Evolutionary conservation across 1,140 invertebrate genomes (phyloP).

Genomic region (Acromyrmex heyeri): DNA sequence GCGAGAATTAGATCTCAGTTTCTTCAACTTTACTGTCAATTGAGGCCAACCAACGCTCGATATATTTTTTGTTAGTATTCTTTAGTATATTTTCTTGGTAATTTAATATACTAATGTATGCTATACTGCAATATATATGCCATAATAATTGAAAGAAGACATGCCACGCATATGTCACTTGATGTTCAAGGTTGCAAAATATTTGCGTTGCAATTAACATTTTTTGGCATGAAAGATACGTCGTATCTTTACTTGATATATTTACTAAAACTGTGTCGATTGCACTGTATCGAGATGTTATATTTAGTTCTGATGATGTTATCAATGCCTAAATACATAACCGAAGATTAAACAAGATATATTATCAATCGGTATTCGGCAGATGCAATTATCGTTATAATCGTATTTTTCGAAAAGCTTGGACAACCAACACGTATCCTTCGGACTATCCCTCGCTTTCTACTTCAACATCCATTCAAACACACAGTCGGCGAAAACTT

Average conservation of each 20-base stretch:
- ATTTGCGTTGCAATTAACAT: not conserved
- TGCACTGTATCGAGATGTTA: not conserved
- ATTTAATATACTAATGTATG: not conserved
- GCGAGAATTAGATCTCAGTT: conserved; percentile 15
- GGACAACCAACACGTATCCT: conserved; percentile 69
- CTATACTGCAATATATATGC: not conserved
- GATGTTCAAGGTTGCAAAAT: not conserved
- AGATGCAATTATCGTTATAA: conserved; percentile 86
- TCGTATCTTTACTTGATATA: not conserved
- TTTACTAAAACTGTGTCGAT: not conserved
- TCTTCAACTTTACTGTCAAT: not conserved
- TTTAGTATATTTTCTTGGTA: not conserved
- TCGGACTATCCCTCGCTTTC: conserved; percentile 39
- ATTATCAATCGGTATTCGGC: conserved; percentile 65
- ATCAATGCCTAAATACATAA: conserved; percentile 4
- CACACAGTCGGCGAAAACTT: conserved; percentile 76
- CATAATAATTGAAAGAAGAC: not conserved
- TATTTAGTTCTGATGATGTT: not conserved
- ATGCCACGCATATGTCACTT: not conserved
- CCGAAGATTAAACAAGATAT: conserved; percentile 84
- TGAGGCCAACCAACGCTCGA: not conserved
- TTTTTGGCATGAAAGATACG: not conserved
- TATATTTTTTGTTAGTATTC: not conserved
- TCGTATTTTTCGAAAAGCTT: conserved; percentile 84
- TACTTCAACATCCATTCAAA: conserved; percentile 52